Evolutionary conservation across 2,888 invertebrate species (phyloP).

Genomic region (Drosophila paranaensis): DNA sequence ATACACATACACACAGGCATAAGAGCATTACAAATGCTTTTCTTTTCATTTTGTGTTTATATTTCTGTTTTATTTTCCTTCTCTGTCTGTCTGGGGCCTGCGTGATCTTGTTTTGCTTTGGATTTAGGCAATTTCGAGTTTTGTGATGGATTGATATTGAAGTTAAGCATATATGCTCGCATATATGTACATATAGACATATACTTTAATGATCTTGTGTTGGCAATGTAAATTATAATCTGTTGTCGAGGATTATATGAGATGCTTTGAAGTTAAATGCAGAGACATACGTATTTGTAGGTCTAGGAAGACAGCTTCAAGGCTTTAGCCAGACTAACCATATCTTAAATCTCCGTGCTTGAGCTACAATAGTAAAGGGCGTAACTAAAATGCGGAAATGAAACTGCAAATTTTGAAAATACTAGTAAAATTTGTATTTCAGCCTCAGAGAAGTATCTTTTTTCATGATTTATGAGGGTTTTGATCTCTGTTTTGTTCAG

Average conservation of each 20-base stretch:
- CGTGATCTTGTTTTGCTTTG: conserved; percentile 75
- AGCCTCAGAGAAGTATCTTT: not conserved
- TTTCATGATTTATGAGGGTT: too few relatives aligned
- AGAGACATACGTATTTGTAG: conserved; percentile 4
- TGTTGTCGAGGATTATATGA: conserved; percentile 36
- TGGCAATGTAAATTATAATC: conserved; percentile 54
- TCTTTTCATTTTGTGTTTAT: conserved; percentile 72
- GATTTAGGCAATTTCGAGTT: conserved; percentile 66
- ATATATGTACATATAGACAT: conserved; percentile 13
- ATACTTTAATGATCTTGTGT: conserved; percentile 54
- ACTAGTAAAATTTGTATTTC: not conserved
- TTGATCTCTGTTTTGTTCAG: conserved; percentile 42
- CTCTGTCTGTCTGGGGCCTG: conserved; percentile 47
- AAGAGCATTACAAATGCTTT: conserved; percentile 75
- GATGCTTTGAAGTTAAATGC: conserved; percentile 22
- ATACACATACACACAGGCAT: conserved; percentile 1
- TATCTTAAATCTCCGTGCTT: conserved; percentile 6
- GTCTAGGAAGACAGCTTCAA: conserved; percentile 47
- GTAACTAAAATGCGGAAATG: conserved; percentile 3
- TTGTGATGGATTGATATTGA: conserved; percentile 74
- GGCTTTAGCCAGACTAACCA: conserved; percentile 42
- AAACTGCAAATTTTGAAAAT: not conserved
- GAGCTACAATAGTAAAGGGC: not conserved
- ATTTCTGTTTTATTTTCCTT: conserved; percentile 39
- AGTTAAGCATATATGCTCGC: conserved; percentile 27